Evolutionary conservation across 2,113 vertebrate genomes (phyloP), one percentile per base, ranked within the genome.

Genomic region (Sterrhoptilus dennistouni): DNA sequence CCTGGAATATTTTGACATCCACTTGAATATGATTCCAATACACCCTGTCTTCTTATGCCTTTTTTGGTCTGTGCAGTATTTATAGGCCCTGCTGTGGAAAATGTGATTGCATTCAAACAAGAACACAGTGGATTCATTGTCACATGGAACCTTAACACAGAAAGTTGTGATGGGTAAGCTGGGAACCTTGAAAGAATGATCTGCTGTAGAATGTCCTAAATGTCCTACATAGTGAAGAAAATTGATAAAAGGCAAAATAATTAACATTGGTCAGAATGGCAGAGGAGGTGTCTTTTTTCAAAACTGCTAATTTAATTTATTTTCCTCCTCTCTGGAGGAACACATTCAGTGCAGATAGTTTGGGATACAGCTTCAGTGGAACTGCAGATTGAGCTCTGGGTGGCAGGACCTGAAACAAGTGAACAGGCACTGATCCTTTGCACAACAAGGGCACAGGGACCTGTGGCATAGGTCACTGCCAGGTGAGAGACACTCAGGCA

Each of bases 371-470:
- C 40, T 71, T 31, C 8, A 56, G 24, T 49, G 8, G 6, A 63
- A 9, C 6, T 49, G 17, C 35, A 27, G 14, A n/a, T 5, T 20
- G 50, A 40, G 14, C 17, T 80, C 21, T 64, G 35, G 5, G 9
- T 64, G 50, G 17, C 42, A 57, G 35, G 29, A 54, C 17, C 35
- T 24, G 17, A 49, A 17, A 56, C 17, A 49, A 56, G 57, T 64
- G 42, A 49, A 22, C 25, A 22, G 35, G 14, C 14, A 19, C 15
- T 23, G n/a, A 22, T 8, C 12, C n/a, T 65, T 56, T 47, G 28
- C 40, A 64, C n/a, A 65, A 13, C 9, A 14, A 12, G 23, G n/a
- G 38, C 50, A 63, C 0, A 0, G 40, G 5, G 3, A 27, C 4
- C 40, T n/a, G 42, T 54, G n/a, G 24, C 29, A 47, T 20, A 63